A percentile compares a stretch with the other conserved stretches of the same genome.
These are phyloP conservation scores for Ranitomeya imitator DNA, from an alignment of 2,113 vertebrate species.

Conservation along the genomic window DNA sequence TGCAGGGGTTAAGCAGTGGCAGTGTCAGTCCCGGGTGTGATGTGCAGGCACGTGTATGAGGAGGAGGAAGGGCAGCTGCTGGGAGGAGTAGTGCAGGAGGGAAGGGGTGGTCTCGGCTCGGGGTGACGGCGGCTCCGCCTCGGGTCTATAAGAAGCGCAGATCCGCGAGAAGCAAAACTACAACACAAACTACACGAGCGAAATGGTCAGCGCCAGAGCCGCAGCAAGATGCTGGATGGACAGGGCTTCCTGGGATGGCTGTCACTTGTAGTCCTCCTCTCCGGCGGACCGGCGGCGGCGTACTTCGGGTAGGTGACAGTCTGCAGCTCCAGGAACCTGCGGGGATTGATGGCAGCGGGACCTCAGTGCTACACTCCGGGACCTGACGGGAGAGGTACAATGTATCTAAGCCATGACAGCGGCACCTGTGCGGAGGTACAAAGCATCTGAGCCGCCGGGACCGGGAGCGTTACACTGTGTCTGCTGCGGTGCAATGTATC, in stretches of 20 bases:
- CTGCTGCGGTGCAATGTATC: background rate
- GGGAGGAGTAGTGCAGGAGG: background rate
- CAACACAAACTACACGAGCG: constrained; percentile 84
- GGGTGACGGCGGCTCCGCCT: background rate
- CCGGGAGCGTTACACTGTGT: background rate
- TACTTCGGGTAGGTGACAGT: constrained; percentile 83
- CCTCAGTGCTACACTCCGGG: background rate
- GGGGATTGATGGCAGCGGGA: background rate
- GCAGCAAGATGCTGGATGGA: constrained; percentile 95
- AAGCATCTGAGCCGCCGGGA: background rate
- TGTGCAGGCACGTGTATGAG: constrained; percentile 5
- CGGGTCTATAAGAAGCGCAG: constrained; percentile 73
- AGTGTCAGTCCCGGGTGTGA: background rate
- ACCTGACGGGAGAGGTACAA: background rate
- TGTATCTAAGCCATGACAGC: background rate
- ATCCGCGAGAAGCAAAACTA: constrained; percentile 68
- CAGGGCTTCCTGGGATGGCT: constrained; percentile 87
- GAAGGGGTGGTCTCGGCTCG: background rate
- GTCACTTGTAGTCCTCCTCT: constrained; percentile 80
- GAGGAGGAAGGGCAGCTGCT: background rate
- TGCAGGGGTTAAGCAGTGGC: background rate
- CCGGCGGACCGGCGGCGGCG: constrained; percentile 77
- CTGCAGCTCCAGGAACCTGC: background rate
- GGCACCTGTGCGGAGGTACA: background rate
- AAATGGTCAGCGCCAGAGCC: constrained; percentile 88